phyloP scores from a whole-genome alignment of 2,113 vertebrate species.

The Protobothrops flavoviridis region DNA sequence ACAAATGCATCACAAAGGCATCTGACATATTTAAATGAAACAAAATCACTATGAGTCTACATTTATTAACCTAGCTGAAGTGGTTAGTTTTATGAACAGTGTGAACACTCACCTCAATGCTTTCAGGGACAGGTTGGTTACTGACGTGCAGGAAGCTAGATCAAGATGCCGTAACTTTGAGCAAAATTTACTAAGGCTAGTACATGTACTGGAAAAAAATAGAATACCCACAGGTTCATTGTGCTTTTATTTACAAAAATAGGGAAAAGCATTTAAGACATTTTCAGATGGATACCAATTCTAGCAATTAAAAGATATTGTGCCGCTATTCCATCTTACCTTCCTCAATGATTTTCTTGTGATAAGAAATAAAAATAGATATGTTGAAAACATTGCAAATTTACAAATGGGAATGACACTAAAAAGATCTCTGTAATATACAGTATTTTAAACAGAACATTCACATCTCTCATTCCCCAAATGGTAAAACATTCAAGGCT shows the following conservation, averaged over 20 bases:
- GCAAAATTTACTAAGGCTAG: constrained; percentile 98
- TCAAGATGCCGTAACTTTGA: constrained; percentile 97
- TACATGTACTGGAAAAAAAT: constrained; percentile 84
- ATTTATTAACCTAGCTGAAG: not conserved
- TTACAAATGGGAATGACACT: not conserved
- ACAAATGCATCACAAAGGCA: not conserved
- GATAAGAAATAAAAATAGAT: not conserved
- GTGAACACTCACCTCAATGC: constrained; percentile 80
- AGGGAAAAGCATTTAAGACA: fast-evolving
- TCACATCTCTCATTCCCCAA: not conserved
- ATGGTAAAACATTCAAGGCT: not conserved
- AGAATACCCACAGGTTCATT: not conserved
- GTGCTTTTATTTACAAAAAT: fast-evolving
- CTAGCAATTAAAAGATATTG: not conserved
- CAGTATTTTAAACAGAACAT: not conserved
- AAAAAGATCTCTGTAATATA: not conserved
- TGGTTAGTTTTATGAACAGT: not conserved
- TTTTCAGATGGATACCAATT: not conserved
- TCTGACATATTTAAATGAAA: not conserved
- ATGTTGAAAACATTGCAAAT: not conserved
- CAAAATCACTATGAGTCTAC: not conserved
- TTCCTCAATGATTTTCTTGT: not conserved
- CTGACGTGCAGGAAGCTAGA: constrained; percentile 95
- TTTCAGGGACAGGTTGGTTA: constrained; percentile 98
- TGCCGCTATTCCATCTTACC: not conserved